phyloP scores from a whole-genome alignment of 2,797 vertebrate genomes.

The Urosaurus nigricauda region DNA sequence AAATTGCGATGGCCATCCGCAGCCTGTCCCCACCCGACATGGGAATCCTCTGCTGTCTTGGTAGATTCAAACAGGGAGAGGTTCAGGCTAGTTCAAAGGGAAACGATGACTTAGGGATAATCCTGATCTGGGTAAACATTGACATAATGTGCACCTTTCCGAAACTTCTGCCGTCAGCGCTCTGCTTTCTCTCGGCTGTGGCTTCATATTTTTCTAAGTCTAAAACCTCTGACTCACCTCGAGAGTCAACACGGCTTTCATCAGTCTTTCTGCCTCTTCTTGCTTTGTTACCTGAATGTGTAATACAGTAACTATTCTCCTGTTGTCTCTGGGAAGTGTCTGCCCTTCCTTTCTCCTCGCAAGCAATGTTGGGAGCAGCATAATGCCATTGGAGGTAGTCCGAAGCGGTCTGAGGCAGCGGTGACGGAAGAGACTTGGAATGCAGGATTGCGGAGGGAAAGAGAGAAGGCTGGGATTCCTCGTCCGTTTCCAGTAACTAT shows the following conservation, averaged over 20 bases:
- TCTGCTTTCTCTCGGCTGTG: neutral
- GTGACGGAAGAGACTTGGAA: conserved; percentile 64
- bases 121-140: neutral
- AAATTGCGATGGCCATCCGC: neutral
- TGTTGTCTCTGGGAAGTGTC: neutral
- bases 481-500: neutral
- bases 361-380: conserved; percentile 29
- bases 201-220: neutral
- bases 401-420: conserved; percentile 34
- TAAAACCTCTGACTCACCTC: conserved; percentile 59
- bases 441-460: conserved; percentile 69
- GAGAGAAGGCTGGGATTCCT: neutral
- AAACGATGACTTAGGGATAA: neutral
- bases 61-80: neutral
- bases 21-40: too few species aligned
- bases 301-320: conserved; percentile 40
- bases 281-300: neutral
- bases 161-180: neutral
- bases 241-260: conserved; percentile 5
- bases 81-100: neutral
- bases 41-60: neutral
- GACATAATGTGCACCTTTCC: fast-evolving
- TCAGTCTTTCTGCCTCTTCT: conserved; percentile 21
- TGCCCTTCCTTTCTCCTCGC: conserved; percentile 25
- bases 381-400: conserved; percentile 38